Evolutionary conservation across 1,140 invertebrate genomes (phyloP).

Genomic region (Coenobita brevimanus): DNA sequence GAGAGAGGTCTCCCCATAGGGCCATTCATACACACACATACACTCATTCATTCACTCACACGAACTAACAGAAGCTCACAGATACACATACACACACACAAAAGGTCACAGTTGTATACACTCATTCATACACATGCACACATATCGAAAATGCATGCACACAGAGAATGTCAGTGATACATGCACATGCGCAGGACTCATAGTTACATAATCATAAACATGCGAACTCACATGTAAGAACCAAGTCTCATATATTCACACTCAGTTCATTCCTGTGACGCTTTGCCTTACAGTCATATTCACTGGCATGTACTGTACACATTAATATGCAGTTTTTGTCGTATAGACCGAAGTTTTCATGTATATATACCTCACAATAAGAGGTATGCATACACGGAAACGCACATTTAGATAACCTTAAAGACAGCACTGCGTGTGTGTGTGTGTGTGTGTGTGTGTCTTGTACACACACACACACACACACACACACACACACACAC

Average conservation of each 20-base stretch:
- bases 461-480: background rate
- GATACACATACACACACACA: constrained; percentile 13
- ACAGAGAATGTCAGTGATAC: background rate
- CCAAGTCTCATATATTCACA: too few relatives aligned
- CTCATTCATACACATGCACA: background rate
- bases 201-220: too few relatives aligned
- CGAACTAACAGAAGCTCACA: background rate
- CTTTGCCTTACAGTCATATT: too few relatives aligned
- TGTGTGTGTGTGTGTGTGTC: too few relatives aligned
- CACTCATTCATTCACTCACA: background rate
- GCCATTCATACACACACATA: background rate
- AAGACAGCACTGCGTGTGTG: too few relatives aligned
- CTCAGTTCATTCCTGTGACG: too few relatives aligned
- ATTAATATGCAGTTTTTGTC: too few relatives aligned
- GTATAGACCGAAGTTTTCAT: background rate
- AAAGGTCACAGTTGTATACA: background rate
- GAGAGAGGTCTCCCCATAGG: constrained; percentile 5
- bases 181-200: background rate
- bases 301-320: too few relatives aligned
- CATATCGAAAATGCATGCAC: background rate
- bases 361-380: background rate
- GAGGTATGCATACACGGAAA: background rate
- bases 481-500: background rate
- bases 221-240: too few relatives aligned
- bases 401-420: background rate